A percentile compares a stretch with the other conserved stretches of the same genome.
phyloP scores from a whole-genome alignment of 92 coral and sea anemone species.

The Bergia puertoricense region DNA sequence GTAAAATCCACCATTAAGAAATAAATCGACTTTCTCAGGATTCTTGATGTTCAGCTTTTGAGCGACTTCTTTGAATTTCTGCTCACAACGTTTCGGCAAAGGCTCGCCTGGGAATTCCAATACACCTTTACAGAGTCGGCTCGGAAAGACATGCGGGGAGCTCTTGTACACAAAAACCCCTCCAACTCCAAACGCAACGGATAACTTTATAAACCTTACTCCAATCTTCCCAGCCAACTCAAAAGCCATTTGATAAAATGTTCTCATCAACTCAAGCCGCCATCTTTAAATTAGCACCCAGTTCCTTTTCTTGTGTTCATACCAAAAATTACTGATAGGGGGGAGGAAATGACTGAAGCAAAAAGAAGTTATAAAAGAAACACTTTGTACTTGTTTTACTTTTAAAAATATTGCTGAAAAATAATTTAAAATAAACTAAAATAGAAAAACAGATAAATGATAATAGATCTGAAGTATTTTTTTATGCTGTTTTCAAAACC shows the following conservation, averaged over 20 bases:
- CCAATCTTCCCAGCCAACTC: slow-evolving; percentile 71
- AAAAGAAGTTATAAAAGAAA: no score
- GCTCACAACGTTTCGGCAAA: slow-evolving; percentile 61
- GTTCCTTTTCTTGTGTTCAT: neutral
- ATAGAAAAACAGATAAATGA: no score
- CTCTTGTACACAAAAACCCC: slow-evolving; percentile 72
- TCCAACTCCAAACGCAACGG: slow-evolving; percentile 85
- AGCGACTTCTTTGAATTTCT: slow-evolving; percentile 70
- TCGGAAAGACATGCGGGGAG: slow-evolving; percentile 70
- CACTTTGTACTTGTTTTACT: no score
- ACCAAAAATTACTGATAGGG: neutral
- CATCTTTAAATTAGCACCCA: neutral
- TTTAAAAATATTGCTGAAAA: no score
- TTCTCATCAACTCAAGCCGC: neutral
- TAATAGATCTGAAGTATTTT: no score
- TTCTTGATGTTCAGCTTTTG: slow-evolving; percentile 59
- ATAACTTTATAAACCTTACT: slow-evolving; percentile 69
- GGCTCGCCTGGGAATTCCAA: slow-evolving; percentile 55
- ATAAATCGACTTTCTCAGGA: slow-evolving; percentile 60
- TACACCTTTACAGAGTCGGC: slow-evolving; percentile 56
- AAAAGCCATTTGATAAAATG: slow-evolving; percentile 51
- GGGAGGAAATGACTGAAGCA: no score
- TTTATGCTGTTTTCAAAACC: no score
- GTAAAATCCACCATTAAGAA: slow-evolving; percentile 75
- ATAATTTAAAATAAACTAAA: no score